Evolutionary conservation across 2,113 vertebrate genomes (phyloP), one percentile per base, ranked within the genome.

Genomic region (Pteruthius melanotis): DNA sequence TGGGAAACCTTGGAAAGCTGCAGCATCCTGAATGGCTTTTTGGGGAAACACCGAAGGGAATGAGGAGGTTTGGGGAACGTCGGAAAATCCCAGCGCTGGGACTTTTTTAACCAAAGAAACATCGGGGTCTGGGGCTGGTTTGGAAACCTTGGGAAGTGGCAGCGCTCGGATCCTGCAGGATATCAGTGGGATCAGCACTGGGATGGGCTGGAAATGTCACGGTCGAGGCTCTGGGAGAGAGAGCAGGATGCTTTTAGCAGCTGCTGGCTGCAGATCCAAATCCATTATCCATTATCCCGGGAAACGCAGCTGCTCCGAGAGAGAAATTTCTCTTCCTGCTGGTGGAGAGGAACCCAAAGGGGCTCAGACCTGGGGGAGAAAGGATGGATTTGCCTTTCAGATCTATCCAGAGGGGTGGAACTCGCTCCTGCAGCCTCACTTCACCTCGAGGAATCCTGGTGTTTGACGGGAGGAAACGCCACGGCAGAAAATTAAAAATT

Each of bases 351-450:
- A 76, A 72, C 53, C 7, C 11, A 64, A 85, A 35, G 9, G 15
- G 4, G 2, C 31, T 35, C 27, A 13, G 57, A 39, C 2, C 5
- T 2, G 3, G 11, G 15, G 49, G 49, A 61, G 11, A 16, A 53
- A 49, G 26, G 68, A 65, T 2, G 24, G 23, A 24, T n/a, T 66
- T 8, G 4, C 3, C 6, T 69, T 8, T 22, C 13, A 21, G 15
- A 13, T 64, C 1, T 1, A 8, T 33, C 18, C 19, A 6, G 71
- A 50, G 71, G 23, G 44, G 28, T 10, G 10, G 33, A 91, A 52
- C 37, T 28, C 75, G 1, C n/a, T 40, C 52, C 56, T 21, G 13
- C 1, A 1, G 12, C 4, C 2, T 3, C 1, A 0, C 7, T 18
- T 35, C 12, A 0, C 5, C 19, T 49, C 4, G 7, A 21, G 27